Base-by-base conservation (phyloP, 2,888 invertebrate genomes). In the Meteorus cinctellus region DNA sequence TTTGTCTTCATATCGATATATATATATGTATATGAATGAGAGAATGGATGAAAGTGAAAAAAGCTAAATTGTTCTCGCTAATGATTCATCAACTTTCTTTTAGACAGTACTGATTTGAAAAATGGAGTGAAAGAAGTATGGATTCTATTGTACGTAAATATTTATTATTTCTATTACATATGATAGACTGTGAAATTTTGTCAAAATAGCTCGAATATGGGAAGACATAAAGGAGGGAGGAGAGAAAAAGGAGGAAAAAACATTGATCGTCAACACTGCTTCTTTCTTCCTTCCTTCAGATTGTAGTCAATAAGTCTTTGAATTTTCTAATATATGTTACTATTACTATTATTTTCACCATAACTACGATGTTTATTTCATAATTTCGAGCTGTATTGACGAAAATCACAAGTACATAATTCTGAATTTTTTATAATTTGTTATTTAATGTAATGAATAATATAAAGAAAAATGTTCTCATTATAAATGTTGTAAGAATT, bases 381-480 rank as follows among this genome's bases (percentile, higher is more conserved):
- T 19, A 45, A 55, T 65, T 51, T 65, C 34, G 68, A 66, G 60
- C 72, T 31, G 34, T 34, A 14, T 59, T 31, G 45, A 76, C 78
- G 77, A 78, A 84, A 81, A 81, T 77, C 74, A 63, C 41, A 48
- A 81, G 76, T 82, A 78, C 81, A 84, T 77, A 82, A 77, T 83
- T 86, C 81, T 84, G 82, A 82, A 83, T 86, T 85, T 86, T 89
- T 88, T 87, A 89, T 89, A 86, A 88, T 89, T 89, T 88, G 89
- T 89, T 89, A 89, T 89, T 86, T 87, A 87, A 88, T 89, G 84
- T 87, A 87, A 87, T 83, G 82, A 84, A 87, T 89, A 87, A 87
- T 87, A 88, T 82, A 78, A 85, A 60, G 10, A 62, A 62, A 87
- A 84, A 85, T 88, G 84, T 89, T 88, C 85, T 84, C 83, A 88